Evolutionary conservation across 2,113 vertebrate genomes (phyloP).

Genomic region (Hyperoodon ampullatus): DNA sequence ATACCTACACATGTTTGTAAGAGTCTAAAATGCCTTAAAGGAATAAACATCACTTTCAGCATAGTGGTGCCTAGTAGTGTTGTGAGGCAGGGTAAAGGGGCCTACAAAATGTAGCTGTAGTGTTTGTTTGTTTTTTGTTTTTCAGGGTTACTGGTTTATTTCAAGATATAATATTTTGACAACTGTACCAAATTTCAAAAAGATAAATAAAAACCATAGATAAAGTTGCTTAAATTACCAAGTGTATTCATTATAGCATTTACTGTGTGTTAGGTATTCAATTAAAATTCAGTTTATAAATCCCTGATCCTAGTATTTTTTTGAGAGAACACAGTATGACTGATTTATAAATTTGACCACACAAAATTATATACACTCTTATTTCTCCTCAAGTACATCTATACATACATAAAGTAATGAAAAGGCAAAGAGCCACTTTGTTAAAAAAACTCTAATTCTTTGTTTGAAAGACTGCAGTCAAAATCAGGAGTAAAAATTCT

Average conservation of each 20-base stretch:
- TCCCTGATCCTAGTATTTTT: background rate
- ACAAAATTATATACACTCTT: too few species aligned
- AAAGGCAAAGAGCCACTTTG: too few species aligned
- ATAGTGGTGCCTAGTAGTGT: background rate
- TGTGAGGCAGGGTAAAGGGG: background rate
- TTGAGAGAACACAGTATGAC: too few species aligned
- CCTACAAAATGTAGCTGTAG: background rate
- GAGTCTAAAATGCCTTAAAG: background rate
- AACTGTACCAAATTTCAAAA: background rate
- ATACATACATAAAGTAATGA: too few species aligned
- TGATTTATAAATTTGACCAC: too few species aligned
- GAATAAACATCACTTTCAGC: background rate
- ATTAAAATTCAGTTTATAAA: background rate
- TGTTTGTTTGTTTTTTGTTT: background rate
- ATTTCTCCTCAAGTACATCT: too few species aligned
- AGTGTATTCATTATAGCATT: background rate
- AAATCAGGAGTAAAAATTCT: too few species aligned
- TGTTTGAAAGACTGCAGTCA: too few species aligned
- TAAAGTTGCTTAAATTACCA: background rate
- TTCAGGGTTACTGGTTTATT: too few species aligned
- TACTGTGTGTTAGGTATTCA: background rate
- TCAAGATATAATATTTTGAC: too few species aligned
- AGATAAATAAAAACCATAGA: background rate
- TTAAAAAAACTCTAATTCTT: too few species aligned
- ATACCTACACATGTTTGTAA: background rate